These are phyloP conservation scores for Halictus rubicundus DNA, from an alignment of 1,140 invertebrate species.

Conservation along the genomic window DNA sequence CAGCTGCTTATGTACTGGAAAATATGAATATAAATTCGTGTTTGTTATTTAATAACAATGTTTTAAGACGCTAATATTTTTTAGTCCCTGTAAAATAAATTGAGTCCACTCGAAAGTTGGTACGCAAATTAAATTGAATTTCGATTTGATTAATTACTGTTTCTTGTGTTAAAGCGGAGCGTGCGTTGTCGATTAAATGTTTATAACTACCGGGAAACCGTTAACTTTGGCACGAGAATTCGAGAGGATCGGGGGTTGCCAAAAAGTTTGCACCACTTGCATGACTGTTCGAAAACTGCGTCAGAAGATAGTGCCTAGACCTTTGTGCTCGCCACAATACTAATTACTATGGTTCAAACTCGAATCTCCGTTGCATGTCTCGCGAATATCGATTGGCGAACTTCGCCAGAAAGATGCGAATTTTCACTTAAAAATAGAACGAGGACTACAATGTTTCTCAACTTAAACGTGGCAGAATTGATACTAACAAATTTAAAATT, in stretches of 20 bases:
- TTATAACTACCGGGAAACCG: background rate
- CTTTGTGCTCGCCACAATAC: background rate
- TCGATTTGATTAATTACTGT: no score
- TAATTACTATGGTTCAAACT: constrained; percentile 28
- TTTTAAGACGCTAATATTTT: no score
- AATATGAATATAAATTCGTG: no score
- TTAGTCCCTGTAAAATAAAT: no score
- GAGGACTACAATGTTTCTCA: no score
- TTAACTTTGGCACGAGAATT: background rate
- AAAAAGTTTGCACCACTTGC: background rate
- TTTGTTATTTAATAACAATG: no score
- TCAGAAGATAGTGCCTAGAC: background rate
- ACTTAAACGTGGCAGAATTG: no score
- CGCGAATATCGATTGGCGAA: background rate
- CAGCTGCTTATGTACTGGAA: no score
- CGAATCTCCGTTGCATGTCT: constrained; percentile 16
- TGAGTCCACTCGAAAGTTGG: no score
- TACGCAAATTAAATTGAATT: no score
- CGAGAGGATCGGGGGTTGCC: background rate
- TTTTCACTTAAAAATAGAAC: background rate
- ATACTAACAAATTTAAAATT: no score
- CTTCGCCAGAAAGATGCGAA: background rate
- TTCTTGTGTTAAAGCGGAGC: no score
- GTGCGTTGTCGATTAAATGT: background rate
- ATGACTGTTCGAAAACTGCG: background rate